These are phyloP conservation scores for Saguinus imperator DNA, from an alignment of 2,113 vertebrate species.

Conservation along the genomic window DNA sequence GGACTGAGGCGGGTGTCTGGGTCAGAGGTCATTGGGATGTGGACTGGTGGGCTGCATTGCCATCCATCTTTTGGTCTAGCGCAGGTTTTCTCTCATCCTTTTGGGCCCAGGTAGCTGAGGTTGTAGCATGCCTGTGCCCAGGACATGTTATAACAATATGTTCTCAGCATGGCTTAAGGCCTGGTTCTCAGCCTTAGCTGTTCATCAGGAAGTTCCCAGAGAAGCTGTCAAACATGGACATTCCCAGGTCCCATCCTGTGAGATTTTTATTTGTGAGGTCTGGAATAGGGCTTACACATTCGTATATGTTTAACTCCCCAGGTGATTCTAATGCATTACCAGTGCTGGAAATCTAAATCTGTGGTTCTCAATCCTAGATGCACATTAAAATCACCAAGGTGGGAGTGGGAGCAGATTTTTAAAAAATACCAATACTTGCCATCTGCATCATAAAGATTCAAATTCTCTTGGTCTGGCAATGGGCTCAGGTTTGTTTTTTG, in stretches of 20 bases:
- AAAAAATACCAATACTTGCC: neutral
- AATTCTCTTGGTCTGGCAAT: neutral
- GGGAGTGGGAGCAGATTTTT: neutral
- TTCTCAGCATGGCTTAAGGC: neutral
- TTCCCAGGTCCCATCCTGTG: neutral
- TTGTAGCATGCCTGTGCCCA: neutral
- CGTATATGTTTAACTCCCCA: neutral
- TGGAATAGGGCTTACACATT: neutral
- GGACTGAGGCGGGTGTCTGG: neutral
- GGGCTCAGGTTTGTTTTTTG: neutral
- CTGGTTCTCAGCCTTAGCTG: neutral
- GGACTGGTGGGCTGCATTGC: neutral
- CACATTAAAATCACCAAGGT: neutral
- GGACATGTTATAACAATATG: neutral
- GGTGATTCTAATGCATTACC: neutral
- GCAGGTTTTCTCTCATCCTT: too few species aligned
- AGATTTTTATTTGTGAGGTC: neutral
- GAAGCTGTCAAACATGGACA: neutral
- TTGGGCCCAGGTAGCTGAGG: neutral
- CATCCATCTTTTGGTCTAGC: neutral
- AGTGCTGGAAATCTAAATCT: neutral
- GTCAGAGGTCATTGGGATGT: neutral
- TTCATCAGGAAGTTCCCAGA: neutral
- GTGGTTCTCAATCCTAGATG: neutral
- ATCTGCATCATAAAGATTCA: neutral